Base-by-base conservation (phyloP, 2,797 vertebrate genomes). In the Crypturellus tataupa region DNA sequence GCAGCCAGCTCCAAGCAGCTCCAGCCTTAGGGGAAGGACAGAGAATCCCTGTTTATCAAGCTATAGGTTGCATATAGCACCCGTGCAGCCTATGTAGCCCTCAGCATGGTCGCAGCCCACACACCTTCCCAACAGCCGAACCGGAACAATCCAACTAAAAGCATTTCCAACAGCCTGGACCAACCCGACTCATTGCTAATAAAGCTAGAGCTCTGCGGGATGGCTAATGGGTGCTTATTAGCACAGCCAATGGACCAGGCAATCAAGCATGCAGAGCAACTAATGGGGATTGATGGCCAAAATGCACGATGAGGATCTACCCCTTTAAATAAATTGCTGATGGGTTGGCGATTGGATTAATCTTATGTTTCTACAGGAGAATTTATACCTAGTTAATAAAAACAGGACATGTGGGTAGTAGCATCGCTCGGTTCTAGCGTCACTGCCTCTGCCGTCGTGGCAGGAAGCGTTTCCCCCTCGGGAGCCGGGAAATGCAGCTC, bases 221-320 rank as follows among this genome's bases (percentile, higher is more conserved):
- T 94, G 94, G 85, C 87, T 90, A 95, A 96, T 81, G 89, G 92
- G 87, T 81, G 85, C 89, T 94, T 92, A 94, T 94, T 95, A 95
- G 92, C 60, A 86, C 77, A 92, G 91, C 85, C 94, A 73, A 92
- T 88, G 94, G 89, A 92, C 92, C 88, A 94, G 91, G 92, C 94
- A 96, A 88, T 96, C 95, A 96, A 20, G 89, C 94, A 91, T 88
- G 81, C 0, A 94, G 80, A 84, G 87, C 93, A 97, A 88, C 73
- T 93, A 96, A 97, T 88, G 64, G 87, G 85, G 73, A 96, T 92
- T 95, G 94, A 95, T 93, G 91, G 67, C 70, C 77, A 93, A 95
- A 94, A 84, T 65, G 86, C 51, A 77, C 88, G 63, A 76, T 49
- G 70, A 95, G 69, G 77, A 80, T 27, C 84, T 87, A 87, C 70